Conservation (phyloP, 2,113 vertebrate species). For the Donacobius atricapilla region DNA sequence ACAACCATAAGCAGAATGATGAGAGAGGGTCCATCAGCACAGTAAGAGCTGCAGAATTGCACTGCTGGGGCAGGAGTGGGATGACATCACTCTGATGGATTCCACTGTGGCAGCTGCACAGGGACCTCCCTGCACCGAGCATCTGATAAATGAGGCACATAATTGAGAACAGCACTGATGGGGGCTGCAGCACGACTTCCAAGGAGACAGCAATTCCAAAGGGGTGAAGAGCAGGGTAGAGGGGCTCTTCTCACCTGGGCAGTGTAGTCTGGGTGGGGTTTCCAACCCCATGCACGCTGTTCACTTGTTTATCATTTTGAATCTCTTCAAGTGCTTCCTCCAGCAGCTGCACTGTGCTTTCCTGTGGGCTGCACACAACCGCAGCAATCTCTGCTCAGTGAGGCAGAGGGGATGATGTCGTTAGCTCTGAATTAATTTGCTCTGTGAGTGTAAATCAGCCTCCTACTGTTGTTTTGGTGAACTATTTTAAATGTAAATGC, state of each 20-base stretch:
- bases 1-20: neutral
- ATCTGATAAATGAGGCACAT: constrained; percentile 24
- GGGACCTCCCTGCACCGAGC: neutral
- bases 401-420: constrained; percentile 35
- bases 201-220: neutral
- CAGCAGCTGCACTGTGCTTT: neutral
- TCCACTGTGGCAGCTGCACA: constrained; percentile 1
- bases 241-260: neutral
- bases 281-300: neutral
- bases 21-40: constrained; percentile 21
- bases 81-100: constrained; percentile 55
- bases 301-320: neutral
- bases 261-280: neutral
- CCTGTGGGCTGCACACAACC: neutral
- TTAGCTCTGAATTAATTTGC: constrained; percentile 64
- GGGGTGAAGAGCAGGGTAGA: neutral
- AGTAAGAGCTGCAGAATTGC: constrained; percentile 31
- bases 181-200: neutral
- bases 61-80: constrained; percentile 42
- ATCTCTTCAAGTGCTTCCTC: neutral
- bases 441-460: constrained; percentile 56
- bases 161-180: neutral
- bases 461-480: constrained; percentile 14
- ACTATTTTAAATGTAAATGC: constrained; percentile 32
- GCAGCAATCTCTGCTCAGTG: constrained; percentile 13